Percentiles rank a stretch among this genome's conserved stretches.
These are phyloP conservation scores for Borostomias antarcticus DNA, from an alignment of 2,797 vertebrate species.

Conservation along the genomic window DNA sequence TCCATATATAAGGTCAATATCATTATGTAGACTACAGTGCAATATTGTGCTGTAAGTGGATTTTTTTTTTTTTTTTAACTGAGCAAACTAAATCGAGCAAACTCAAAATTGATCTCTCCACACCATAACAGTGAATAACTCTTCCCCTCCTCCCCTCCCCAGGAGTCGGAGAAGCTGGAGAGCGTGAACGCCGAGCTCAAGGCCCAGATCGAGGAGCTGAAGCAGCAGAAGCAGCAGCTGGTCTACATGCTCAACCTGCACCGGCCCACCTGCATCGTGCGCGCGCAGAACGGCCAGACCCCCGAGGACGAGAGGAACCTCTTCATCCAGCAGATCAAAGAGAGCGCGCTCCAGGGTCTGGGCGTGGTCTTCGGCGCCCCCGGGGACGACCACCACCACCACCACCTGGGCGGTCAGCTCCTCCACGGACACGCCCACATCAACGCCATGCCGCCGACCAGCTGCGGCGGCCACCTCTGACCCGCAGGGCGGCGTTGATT, in stretches of 20 bases:
- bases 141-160: not conserved
- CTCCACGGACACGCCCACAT: conserved; percentile 24
- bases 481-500: not conserved
- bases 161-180: conserved; percentile 98
- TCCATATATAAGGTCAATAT: too few relatives aligned
- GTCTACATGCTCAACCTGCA: conserved; percentile 99
- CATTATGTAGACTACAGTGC: too few relatives aligned
- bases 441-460: conserved; percentile 12
- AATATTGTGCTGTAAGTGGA: too few relatives aligned
- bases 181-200: conserved; percentile 91
- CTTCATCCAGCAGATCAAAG: conserved; percentile 95
- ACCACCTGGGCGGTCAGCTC: too few relatives aligned
- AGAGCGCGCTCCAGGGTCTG: conserved; percentile 81
- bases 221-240: conserved; percentile 96
- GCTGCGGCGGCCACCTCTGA: conserved; percentile 38
- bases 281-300: conserved; percentile 92
- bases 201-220: conserved; percentile 94
- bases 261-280: conserved; percentile 95
- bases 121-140: too few relatives aligned
- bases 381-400: conserved; percentile 27
- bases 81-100: not conserved
- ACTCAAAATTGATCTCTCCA: not conserved
- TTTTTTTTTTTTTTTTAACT: too few relatives aligned
- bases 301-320: conserved; percentile 95
- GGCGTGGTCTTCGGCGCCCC: conserved; percentile 15